Evolutionary conservation across 2,113 vertebrate genomes (phyloP), one percentile per base, ranked within the genome.

Genomic region (Oncorhynchus kisutch): DNA sequence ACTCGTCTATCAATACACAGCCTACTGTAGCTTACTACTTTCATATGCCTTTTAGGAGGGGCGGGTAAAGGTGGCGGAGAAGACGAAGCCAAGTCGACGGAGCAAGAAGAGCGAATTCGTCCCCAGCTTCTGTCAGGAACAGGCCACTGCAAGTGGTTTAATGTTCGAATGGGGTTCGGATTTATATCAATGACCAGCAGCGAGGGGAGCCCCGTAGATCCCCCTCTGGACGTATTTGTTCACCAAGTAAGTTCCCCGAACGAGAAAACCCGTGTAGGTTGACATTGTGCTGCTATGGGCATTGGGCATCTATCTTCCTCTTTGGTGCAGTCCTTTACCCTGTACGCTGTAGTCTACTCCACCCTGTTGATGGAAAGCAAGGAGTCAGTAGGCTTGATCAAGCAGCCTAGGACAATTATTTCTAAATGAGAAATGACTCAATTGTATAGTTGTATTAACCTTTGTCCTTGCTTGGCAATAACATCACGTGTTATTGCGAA

Each of bases 101-200:
- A 96, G 91, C 94, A 91, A 90, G 93, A 95, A 88, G 94, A 95
- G 70, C 92, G 94, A 87, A 93, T 94, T 69, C 95, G 94, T 87
- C 91, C 94, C 88, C 96, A 94, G 90, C 81, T 96, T 62, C 59
- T 62, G 59, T 62, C 59, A 76, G 98, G 98, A 86, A 92, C 95
- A 79, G 97, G 97, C 92, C 96, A 97, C 94, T 99, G 98, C 92
- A 99, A 99, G 83, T 99, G 98, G 98, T 99, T 99, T 93, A 99
- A 99, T 89, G 97, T 99, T 87, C 96, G 98, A 71, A 99, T 99
- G 97, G 98, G 98, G 78, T 99, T 99, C 88, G 98, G 98, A 89
- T 99, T 99, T 95, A 99, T 99, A 93, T 98, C 97, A 91, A 98
- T 99, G 97, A 95, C 95, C 87, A 95, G 87, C 91, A 97, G 96